phyloP scores from a whole-genome alignment of 2,113 vertebrate species.

The Daboia siamensis region DNA sequence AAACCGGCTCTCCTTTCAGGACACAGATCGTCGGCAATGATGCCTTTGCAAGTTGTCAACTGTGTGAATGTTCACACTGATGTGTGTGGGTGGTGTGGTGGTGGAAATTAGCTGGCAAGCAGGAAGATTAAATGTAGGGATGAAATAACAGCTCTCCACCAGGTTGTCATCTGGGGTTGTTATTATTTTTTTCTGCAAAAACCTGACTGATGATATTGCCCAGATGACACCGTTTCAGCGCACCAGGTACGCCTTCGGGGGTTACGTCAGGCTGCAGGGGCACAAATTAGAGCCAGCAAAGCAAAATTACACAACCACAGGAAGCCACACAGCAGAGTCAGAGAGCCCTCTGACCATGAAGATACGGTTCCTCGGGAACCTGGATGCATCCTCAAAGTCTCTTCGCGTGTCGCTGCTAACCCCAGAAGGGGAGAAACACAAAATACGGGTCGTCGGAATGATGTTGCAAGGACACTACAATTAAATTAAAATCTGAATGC shows the following conservation, averaged over 20 bases:
- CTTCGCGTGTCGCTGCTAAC: too few relatives aligned
- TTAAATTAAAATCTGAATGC: too few relatives aligned
- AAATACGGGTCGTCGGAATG: too few relatives aligned
- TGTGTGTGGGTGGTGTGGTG: neutral
- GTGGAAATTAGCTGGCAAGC: neutral
- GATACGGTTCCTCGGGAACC: neutral
- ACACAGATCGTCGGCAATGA: neutral
- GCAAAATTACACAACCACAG: neutral
- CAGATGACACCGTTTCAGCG: neutral
- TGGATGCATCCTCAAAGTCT: too few relatives aligned
- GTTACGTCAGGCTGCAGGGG: neutral
- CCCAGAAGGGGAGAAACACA: too few relatives aligned
- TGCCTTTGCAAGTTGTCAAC: neutral
- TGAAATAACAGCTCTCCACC: neutral
- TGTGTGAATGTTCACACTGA: neutral
- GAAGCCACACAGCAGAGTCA: neutral
- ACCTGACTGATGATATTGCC: neutral
- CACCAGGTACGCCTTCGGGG: fast-evolving
- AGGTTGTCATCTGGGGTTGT: neutral
- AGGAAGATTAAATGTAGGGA: neutral
- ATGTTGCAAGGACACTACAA: too few relatives aligned
- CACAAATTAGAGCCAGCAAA: neutral
- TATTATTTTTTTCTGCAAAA: neutral
- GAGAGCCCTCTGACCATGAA: neutral
- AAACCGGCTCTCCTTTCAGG: neutral